A percentile compares a stretch with the other conserved stretches of the same genome.
These are phyloP conservation scores for Stichodactyla helianthus DNA, from an alignment of 64 coral and sea anemone genomes.

Conservation along the genomic window DNA sequence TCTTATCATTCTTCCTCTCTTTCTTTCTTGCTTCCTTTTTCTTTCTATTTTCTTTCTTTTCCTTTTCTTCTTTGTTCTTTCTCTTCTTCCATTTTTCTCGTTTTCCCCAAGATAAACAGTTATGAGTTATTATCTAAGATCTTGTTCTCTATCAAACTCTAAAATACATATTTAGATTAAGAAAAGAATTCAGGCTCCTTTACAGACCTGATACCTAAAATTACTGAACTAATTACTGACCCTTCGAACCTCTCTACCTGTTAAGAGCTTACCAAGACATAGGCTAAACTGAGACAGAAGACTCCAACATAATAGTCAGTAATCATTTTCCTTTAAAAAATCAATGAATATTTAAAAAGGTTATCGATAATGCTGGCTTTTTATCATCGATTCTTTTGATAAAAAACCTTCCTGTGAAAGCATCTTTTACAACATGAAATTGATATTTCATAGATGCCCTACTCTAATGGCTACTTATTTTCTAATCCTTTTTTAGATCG, in stretches of 20 bases:
- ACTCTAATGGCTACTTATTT: background rate
- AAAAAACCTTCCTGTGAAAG: background rate
- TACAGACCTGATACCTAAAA: background rate
- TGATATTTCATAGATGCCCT: background rate
- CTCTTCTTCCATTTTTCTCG: too few species aligned
- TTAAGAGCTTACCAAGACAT: background rate
- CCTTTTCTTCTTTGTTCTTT: background rate
- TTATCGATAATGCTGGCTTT: background rate
- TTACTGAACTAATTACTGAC: background rate
- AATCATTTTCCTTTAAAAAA: background rate
- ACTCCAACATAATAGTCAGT: background rate
- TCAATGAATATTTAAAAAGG: background rate
- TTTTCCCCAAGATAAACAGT: too few species aligned
- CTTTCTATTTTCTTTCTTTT: background rate
- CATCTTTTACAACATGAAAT: background rate
- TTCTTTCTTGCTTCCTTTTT: too few species aligned
- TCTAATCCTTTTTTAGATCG: background rate
- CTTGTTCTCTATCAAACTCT: background rate
- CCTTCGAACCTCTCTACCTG: background rate
- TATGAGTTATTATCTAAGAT: too few species aligned
- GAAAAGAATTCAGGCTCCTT: background rate
- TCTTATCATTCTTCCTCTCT: too few species aligned
- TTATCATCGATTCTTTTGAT: background rate
- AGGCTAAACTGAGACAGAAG: background rate
- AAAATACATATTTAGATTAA: background rate